Conservation (phyloP, 2,888 invertebrate species). For the Sarcophaga caerulescens region DNA sequence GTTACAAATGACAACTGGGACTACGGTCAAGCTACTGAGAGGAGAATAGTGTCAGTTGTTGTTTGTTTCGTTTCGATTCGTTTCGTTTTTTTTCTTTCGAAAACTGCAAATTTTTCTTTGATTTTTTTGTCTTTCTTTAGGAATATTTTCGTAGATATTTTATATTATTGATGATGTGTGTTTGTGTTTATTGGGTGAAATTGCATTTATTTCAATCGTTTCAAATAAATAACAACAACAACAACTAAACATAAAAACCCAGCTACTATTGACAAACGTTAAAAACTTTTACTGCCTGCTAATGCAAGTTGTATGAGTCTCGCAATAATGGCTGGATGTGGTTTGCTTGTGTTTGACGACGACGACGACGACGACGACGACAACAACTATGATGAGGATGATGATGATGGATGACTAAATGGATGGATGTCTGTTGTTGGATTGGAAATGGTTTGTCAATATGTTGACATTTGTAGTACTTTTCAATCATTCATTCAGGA, state of each 20-base stretch:
- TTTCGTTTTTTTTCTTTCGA: not conserved
- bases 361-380: too few relatives aligned
- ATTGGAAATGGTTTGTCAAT: constrained; percentile 50
- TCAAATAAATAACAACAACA: constrained; percentile 43
- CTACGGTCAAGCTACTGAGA: not conserved
- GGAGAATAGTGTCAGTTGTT: not conserved
- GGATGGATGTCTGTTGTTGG: not conserved
- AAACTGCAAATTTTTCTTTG: constrained; percentile 6
- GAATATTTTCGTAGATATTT: not conserved
- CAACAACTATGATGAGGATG: not conserved
- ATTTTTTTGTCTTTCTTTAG: not conserved
- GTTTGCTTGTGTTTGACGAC: not conserved
- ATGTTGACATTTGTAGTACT: constrained; percentile 58
- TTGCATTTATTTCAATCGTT: constrained; percentile 56
- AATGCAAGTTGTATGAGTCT: not conserved
- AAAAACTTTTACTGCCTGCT: too few relatives aligned
- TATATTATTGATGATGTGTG: constrained; percentile 19
- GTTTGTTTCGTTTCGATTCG: constrained; percentile 4
- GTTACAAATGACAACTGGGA: constrained; percentile 23
- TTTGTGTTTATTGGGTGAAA: constrained; percentile 55
- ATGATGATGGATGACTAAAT: constrained; percentile 2
- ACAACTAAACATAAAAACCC: too few relatives aligned
- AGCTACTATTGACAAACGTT: not conserved
- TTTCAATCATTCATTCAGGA: constrained; percentile 60
- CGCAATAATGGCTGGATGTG: not conserved